A percentile compares a stretch with the other conserved stretches of the same genome.
Conservation (phyloP, 2,888 invertebrate species). For the Pelosia muscerda region DNA sequence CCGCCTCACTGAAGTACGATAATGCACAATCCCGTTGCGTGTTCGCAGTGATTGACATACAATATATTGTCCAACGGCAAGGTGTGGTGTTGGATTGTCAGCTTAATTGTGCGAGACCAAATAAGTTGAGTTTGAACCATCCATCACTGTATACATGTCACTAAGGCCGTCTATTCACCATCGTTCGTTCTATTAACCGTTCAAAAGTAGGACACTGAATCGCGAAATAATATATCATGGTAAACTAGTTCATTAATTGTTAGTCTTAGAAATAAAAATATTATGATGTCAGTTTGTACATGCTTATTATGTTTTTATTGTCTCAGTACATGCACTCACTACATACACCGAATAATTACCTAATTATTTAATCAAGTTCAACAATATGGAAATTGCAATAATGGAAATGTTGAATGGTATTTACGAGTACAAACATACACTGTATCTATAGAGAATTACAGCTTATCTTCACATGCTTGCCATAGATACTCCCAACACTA, state of each 20-base stretch:
- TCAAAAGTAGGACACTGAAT: constrained; percentile 70
- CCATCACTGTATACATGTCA: constrained; percentile 74
- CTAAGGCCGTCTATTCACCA: constrained; percentile 63
- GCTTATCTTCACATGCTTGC: neutral
- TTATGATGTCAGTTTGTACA: constrained; percentile 38
- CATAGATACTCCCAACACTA: constrained; percentile 31
- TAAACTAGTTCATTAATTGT: constrained; percentile 52
- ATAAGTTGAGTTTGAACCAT: constrained; percentile 71
- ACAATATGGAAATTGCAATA: too few species aligned
- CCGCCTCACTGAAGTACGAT: constrained; percentile 45
- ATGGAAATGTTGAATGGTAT: too few species aligned
- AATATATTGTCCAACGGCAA: constrained; percentile 78
- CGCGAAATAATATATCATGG: constrained; percentile 73
- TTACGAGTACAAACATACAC: neutral
- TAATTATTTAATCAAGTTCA: too few species aligned
- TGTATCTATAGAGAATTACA: constrained; percentile 14
- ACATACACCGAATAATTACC: too few species aligned
- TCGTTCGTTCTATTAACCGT: constrained; percentile 66
- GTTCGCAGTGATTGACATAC: constrained; percentile 76
- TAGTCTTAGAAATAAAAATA: constrained; percentile 31
- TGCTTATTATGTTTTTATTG: constrained; percentile 5
- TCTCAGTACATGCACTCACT: too few species aligned
- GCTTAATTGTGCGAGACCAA: constrained; percentile 76
- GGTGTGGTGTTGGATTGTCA: constrained; percentile 77
- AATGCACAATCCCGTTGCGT: constrained; percentile 71